Conservation (phyloP, 2,888 invertebrate species). For the Acronicta psi region DNA sequence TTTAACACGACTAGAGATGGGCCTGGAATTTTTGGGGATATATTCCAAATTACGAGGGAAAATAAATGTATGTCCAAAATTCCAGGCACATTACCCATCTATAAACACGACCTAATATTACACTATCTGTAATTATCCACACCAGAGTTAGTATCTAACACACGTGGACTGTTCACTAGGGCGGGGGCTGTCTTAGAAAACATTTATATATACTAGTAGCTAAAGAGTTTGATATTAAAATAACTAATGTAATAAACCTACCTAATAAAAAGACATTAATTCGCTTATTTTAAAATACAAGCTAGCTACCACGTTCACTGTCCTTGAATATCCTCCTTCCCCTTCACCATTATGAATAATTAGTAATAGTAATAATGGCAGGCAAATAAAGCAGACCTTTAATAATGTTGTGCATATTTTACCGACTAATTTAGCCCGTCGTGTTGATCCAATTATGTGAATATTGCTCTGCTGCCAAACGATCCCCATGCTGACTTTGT, state of each 20-base stretch:
- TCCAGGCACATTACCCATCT: no score
- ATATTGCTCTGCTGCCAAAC: conserved; percentile 57
- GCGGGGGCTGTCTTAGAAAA: no score
- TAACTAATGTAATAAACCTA: neutral
- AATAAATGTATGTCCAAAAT: no score
- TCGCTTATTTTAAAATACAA: conserved; percentile 20
- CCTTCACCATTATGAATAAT: conserved; percentile 65
- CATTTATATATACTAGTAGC: no score
- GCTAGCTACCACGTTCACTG: conserved; percentile 10
- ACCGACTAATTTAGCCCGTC: conserved; percentile 76
- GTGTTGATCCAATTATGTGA: conserved; percentile 79
- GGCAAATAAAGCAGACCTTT: conserved; percentile 65
- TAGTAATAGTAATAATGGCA: conserved; percentile 70
- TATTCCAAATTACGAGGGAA: no score
- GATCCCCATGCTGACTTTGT: conserved; percentile 62
- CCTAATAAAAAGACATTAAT: neutral
- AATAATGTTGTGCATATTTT: conserved; percentile 80
- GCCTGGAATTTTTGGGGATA: no score
- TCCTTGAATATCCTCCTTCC: conserved; percentile 30
- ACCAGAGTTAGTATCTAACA: no score
- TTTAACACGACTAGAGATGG: no score
- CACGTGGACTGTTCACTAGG: no score
- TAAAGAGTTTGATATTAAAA: no score
- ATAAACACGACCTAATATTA: no score
- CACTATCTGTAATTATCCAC: no score